Percentiles rank a stretch among this genome's conserved stretches.
phyloP scores from a whole-genome alignment of 2,113 vertebrate genomes.

The Macheiramphus alcinus region DNA sequence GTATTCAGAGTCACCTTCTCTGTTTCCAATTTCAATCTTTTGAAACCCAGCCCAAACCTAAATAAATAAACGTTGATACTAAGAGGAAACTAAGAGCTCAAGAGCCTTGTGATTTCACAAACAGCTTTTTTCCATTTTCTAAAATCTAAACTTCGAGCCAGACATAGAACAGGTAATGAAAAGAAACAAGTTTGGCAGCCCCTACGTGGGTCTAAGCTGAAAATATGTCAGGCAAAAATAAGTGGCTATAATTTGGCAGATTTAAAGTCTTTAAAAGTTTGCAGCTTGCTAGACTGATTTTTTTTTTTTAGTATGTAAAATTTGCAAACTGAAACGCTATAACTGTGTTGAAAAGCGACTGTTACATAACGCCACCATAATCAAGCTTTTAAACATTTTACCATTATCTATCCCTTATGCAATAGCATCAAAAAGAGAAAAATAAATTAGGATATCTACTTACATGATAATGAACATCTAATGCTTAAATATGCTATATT shows the following conservation, averaged over 20 bases:
- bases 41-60: conserved; percentile 85
- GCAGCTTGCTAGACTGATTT: conserved; percentile 58
- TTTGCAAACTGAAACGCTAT: conserved; percentile 73
- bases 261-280: conserved; percentile 78
- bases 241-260: conserved; percentile 78
- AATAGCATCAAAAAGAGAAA: not conserved
- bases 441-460: not conserved
- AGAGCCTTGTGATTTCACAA: conserved; percentile 81
- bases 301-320: conserved; percentile 55
- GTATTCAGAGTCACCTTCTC: conserved; percentile 85
- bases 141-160: conserved; percentile 81
- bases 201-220: conserved; percentile 72
- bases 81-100: conserved; percentile 86
- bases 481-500: not conserved
- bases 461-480: not conserved
- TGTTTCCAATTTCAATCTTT: conserved; percentile 87
- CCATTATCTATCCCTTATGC: not conserved
- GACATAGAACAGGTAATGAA: conserved; percentile 84
- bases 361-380: conserved; percentile 50
- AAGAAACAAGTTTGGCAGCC: conserved; percentile 82
- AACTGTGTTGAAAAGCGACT: conserved; percentile 60
- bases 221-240: conserved; percentile 77
- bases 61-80: conserved; percentile 88
- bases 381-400: conserved; percentile 22
- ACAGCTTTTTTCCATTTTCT: conserved; percentile 85